Evolutionary conservation across 35 echinoderm and acorn worm genomes (phyloP).

Genomic region (Patiria miniata): DNA sequence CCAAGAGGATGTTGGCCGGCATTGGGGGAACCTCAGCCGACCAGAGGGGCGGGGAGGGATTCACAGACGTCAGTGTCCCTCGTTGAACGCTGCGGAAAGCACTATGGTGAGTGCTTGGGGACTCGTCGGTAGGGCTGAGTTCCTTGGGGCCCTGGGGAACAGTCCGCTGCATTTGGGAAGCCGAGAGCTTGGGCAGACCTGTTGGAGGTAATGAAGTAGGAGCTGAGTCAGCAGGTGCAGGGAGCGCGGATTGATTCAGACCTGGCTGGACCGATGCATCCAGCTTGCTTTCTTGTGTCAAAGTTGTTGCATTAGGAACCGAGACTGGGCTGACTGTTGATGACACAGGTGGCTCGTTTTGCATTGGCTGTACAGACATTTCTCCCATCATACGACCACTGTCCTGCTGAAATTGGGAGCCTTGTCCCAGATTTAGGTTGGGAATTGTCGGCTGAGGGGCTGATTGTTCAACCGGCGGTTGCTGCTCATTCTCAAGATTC

Average conservation of each 20-base stretch:
- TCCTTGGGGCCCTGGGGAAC: conserved; percentile 1
- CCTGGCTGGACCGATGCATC: conserved; percentile 1
- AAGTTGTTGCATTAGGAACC: background rate
- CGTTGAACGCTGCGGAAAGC: conserved; percentile 72
- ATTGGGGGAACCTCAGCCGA: conserved; percentile 72
- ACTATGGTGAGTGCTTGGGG: conserved; percentile 61
- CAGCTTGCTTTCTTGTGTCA: background rate
- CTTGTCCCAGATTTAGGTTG: background rate
- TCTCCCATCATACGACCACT: no score
- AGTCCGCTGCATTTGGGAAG: background rate
- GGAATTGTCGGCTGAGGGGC: background rate
- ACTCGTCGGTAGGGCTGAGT: conserved; percentile 34
- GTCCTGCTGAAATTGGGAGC: background rate
- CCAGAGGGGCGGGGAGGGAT: conserved; percentile 88
- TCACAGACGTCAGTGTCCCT: conserved; percentile 53
- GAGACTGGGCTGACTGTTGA: background rate
- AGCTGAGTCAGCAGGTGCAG: background rate
- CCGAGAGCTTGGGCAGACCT: background rate
- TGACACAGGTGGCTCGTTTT: background rate
- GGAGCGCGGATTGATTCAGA: background rate
- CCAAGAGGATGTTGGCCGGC: conserved; percentile 81
- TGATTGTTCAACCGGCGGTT: background rate
- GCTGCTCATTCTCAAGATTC: background rate
- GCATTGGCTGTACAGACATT: background rate
- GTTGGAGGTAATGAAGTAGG: background rate